phyloP scores from a whole-genome alignment of 1,140 invertebrate genomes.

The Pseudomyrmex flavicornis region DNA sequence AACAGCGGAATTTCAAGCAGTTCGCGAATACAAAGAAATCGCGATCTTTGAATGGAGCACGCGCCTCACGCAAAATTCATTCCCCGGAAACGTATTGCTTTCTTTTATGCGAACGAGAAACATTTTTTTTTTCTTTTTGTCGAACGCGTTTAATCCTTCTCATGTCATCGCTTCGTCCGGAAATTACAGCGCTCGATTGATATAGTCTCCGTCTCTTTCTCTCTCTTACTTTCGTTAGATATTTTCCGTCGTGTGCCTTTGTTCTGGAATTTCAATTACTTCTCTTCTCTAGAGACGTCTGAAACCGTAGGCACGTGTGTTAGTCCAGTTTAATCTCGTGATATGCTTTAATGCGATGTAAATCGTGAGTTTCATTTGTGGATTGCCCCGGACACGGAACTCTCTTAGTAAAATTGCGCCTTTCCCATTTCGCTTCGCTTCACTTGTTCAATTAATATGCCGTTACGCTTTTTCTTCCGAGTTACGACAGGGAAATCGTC shows the following conservation, averaged over 20 bases:
- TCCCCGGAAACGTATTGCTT: neutral
- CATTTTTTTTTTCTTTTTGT: neutral
- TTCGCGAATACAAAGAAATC: slow-evolving; percentile 6
- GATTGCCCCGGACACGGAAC: neutral
- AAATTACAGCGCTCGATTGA: neutral
- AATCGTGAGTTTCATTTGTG: slow-evolving; percentile 6
- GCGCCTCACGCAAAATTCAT: neutral
- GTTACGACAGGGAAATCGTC: too few relatives aligned
- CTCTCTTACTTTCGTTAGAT: neutral
- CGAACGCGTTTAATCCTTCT: neutral
- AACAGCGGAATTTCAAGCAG: slow-evolving; percentile 7
- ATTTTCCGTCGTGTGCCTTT: neutral
- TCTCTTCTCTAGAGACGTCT: neutral
- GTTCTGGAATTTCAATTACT: slow-evolving; percentile 10
- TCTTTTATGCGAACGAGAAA: neutral
- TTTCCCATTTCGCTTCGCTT: neutral
- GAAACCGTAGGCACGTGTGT: neutral
- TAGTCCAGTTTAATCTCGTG: neutral
- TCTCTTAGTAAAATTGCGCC: neutral
- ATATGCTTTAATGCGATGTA: slow-evolving; percentile 24
- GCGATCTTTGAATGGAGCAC: neutral
- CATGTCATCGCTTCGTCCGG: neutral
- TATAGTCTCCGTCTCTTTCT: neutral
- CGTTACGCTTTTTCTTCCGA: too few relatives aligned
- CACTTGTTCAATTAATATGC: too few relatives aligned